Percentiles rank a stretch among this genome's conserved stretches.
These are phyloP conservation scores for Rhamphomyia laevipes DNA, from an alignment of 2,888 invertebrate genomes.

Conservation along the genomic window DNA sequence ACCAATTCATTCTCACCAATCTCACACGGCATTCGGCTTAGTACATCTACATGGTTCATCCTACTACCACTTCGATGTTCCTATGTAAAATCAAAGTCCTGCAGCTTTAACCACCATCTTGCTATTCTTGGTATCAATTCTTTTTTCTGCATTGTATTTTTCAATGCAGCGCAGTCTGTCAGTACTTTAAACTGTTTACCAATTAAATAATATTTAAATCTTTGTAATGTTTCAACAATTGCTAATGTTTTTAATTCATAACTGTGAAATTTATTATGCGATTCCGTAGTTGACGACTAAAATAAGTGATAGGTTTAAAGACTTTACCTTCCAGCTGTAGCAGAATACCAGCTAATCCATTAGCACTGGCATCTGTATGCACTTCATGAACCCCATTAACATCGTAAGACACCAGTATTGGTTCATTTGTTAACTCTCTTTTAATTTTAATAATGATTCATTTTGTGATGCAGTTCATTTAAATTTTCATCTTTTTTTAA, in stretches of 20 bases:
- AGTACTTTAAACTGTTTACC: background rate
- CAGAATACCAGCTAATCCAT: background rate
- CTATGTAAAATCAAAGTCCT: slow-evolving; percentile 3
- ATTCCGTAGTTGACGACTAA: too few relatives aligned
- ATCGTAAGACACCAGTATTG: background rate
- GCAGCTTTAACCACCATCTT: slow-evolving; percentile 2
- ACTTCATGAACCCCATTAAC: background rate
- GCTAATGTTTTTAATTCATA: slow-evolving; percentile 4
- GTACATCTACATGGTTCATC: slow-evolving; percentile 3
- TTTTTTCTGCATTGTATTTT: slow-evolving; percentile 3
- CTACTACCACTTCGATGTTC: background rate
- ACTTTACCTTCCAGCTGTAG: background rate
- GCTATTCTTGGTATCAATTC: slow-evolving; percentile 8
- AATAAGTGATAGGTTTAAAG: too few relatives aligned
- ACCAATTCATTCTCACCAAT: too few relatives aligned
- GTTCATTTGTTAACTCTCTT: background rate
- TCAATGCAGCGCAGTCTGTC: background rate
- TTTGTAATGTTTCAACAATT: slow-evolving; percentile 5
- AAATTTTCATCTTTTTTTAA: background rate
- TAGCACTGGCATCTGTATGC: background rate
- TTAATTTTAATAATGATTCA: background rate
- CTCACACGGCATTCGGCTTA: background rate
- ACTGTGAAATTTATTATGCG: background rate
- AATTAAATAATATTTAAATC: background rate
- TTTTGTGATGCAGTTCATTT: background rate